Conservation (phyloP, 2,797 vertebrate species). For the Dicrostonyx torquatus region DNA sequence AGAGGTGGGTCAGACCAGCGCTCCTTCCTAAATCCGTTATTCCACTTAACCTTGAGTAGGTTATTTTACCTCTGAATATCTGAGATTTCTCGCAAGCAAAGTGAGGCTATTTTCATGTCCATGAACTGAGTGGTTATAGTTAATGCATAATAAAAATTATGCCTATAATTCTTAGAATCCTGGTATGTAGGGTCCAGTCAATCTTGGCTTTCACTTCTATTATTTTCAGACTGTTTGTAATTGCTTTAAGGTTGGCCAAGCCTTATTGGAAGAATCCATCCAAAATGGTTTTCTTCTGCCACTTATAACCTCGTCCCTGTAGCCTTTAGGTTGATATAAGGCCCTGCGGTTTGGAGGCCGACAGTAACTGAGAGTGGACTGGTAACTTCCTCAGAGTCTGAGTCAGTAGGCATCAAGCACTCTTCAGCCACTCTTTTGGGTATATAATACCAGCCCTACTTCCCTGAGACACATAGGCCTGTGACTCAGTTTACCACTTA, state of each 20-base stretch:
- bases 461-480: background rate
- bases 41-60: background rate
- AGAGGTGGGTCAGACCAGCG: background rate
- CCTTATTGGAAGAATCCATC: background rate
- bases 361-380: background rate
- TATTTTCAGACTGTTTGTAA: background rate
- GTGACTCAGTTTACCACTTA: background rate
- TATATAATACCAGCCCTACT: background rate
- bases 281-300: background rate
- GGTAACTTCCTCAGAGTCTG: background rate
- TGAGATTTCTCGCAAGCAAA: background rate
- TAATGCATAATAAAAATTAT: background rate
- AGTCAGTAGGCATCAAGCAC: background rate
- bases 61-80: background rate
- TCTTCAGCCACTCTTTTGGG: background rate
- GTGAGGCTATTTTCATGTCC: background rate
- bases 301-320: background rate
- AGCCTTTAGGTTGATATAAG: background rate
- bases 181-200: background rate
- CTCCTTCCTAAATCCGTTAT: background rate
- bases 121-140: background rate
- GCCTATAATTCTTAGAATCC: background rate
- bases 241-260: background rate
- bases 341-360: background rate
- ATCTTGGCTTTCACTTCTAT: background rate